A percentile compares a stretch with the other conserved stretches of the same genome.
Conservation (phyloP, 92 coral and sea anemone genomes). For the Siderastrea siderea region DNA sequence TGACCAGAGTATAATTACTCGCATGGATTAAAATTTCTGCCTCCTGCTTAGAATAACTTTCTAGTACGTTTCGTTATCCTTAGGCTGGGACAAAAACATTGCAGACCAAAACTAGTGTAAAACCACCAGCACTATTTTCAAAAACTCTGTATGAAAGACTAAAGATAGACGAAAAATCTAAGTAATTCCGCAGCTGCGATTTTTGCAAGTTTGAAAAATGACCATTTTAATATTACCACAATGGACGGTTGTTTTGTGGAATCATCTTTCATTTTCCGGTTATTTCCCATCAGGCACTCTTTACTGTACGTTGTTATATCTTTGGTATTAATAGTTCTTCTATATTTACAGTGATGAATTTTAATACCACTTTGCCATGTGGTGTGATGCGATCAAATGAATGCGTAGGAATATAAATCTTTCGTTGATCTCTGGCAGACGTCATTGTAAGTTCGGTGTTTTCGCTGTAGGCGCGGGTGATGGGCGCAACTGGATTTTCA, state of each 20-base stretch:
- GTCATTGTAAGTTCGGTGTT: not conserved
- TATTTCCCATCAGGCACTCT: not conserved
- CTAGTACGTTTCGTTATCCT: not conserved
- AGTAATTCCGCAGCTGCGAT: not conserved
- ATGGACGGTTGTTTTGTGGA: constrained; percentile 10
- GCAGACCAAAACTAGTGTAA: not conserved
- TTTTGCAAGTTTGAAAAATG: not conserved
- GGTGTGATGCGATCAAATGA: not conserved
- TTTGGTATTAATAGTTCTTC: not conserved
- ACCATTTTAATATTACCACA: constrained; percentile 1
- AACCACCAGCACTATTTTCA: too few species aligned
- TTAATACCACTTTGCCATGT: not conserved
- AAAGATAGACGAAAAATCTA: not conserved
- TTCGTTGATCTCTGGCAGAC: not conserved
- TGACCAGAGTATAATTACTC: not conserved
- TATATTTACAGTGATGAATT: constrained; percentile 20
- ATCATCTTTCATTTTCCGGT: constrained; percentile 26
- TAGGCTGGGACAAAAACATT: too few species aligned
- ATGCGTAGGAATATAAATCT: constrained; percentile 8
- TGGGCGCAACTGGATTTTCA: not conserved
- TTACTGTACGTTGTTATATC: not conserved
- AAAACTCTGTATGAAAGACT: not conserved
- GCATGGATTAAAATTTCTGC: constrained; percentile 10
- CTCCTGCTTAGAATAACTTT: constrained; percentile 1
- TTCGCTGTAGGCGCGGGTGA: not conserved